Percentiles rank a stretch among this genome's conserved stretches.
Evolutionary conservation across 2,113 vertebrate genomes (phyloP).

Genomic region (Beaufortia kweichowensis): DNA sequence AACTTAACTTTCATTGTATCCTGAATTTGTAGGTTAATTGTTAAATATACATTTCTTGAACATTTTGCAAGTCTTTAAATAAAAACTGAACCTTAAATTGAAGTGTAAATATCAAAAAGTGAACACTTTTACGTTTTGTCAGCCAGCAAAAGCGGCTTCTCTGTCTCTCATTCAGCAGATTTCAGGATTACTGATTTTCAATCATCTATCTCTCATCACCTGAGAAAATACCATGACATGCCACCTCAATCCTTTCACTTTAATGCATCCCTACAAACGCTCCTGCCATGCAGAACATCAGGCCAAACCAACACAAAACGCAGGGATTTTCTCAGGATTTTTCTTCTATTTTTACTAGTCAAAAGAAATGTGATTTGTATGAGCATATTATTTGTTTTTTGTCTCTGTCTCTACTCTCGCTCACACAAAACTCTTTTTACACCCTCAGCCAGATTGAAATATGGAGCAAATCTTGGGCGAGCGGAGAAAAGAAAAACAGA

Average conservation of each 20-base stretch:
- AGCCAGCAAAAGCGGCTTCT: neutral
- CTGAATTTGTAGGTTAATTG: too few species aligned
- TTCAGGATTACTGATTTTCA: neutral
- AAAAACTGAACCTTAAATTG: too few species aligned
- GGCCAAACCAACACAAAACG: neutral
- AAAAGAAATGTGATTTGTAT: constrained; percentile 41
- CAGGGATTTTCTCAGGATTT: constrained; percentile 35
- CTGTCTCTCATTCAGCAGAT: neutral
- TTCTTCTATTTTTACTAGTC: constrained; percentile 45
- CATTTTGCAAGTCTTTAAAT: too few species aligned
- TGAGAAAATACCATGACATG: neutral
- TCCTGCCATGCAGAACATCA: neutral
- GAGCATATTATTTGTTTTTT: constrained; percentile 32
- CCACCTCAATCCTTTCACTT: constrained; percentile 17
- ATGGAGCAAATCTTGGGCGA: constrained; percentile 58
- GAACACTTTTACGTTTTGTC: too few species aligned
- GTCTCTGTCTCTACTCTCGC: neutral
- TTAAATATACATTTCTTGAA: too few species aligned
- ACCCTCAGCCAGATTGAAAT: constrained; percentile 45
- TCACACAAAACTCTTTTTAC: constrained; percentile 45
- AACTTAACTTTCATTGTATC: too few species aligned
- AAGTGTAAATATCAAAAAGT: too few species aligned
- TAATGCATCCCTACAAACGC: neutral
- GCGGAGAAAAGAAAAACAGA: constrained; percentile 54
- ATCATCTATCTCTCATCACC: neutral